Percentiles rank a stretch among this genome's conserved stretches.
Conservation (phyloP, 2,797 vertebrate genomes). For the Novumbra hubbsi region DNA sequence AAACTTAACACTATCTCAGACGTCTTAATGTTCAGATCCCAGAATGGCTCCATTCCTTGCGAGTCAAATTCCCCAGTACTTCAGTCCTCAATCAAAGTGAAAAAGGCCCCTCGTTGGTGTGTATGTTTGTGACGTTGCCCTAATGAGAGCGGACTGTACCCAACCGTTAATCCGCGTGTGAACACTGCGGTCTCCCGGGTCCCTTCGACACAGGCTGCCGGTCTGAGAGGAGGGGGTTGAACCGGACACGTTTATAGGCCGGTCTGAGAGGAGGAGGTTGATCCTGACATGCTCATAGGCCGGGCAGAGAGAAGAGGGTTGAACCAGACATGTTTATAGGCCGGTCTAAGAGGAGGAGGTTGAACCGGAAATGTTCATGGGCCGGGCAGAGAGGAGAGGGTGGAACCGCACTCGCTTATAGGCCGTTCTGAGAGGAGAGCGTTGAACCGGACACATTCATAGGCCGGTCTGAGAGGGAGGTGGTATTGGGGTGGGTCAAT, state of each 20-base stretch:
- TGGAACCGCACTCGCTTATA: background rate
- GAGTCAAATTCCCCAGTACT: background rate
- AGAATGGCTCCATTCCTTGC: background rate
- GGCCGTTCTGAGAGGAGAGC: background rate
- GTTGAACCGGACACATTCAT: background rate
- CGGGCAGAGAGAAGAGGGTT: background rate
- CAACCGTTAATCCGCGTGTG: background rate
- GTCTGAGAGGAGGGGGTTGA: too few species aligned
- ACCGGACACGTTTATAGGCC: too few species aligned
- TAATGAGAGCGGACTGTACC: slow-evolving; percentile 5
- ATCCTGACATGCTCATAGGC: too few species aligned
- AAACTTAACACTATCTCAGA: background rate
- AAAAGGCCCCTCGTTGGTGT: background rate
- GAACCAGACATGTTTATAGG: slow-evolving; percentile 6
- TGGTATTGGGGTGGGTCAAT: background rate
- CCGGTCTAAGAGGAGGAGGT: too few species aligned
- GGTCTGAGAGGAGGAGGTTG: too few species aligned
- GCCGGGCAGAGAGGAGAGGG: background rate
- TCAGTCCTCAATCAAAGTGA: background rate
- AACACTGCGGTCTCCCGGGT: background rate
- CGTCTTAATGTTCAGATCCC: background rate
- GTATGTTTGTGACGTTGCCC: background rate
- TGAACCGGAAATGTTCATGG: too few species aligned
- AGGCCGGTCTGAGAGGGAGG: background rate
- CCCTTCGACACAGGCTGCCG: background rate